Evolutionary conservation across 2,888 invertebrate species (phyloP).

Genomic region (Pemphredon lugubris): DNA sequence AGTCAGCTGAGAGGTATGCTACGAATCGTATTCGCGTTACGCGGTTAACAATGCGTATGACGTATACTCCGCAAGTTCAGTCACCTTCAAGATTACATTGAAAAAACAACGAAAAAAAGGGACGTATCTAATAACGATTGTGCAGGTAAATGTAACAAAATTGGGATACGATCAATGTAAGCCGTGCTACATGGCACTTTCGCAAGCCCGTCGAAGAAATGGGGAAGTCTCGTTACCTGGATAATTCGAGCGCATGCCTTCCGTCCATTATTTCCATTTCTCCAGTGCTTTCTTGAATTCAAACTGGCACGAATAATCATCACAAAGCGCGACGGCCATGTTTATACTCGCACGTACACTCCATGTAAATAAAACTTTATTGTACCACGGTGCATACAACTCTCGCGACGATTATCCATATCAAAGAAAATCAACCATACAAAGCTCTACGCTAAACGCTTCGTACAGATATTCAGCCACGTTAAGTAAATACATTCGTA

Average conservation of each 20-base stretch:
- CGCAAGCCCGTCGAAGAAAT: constrained; percentile 1
- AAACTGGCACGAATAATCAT: constrained; percentile 71
- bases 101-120: background rate
- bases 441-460: constrained; percentile 8
- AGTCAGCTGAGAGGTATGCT: constrained; percentile 56
- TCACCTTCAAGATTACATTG: constrained; percentile 44
- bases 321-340: constrained; percentile 79
- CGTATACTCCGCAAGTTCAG: constrained; percentile 47
- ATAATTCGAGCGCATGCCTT: constrained; percentile 69
- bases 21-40: constrained; percentile 38
- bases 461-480: constrained; percentile 15
- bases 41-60: constrained; percentile 46
- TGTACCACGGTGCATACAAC: constrained; percentile 14
- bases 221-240: constrained; percentile 69
- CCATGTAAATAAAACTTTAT: constrained; percentile 49
- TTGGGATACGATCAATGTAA: background rate
- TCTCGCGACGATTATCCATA: constrained; percentile 23
- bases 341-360: constrained; percentile 61
- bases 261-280: constrained; percentile 62
- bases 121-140: constrained; percentile 27
- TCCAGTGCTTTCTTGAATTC: constrained; percentile 58
- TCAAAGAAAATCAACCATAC: background rate
- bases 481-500: constrained; percentile 24
- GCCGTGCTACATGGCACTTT: background rate
- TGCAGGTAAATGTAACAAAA: constrained; percentile 13